Conservation (phyloP, 2,888 invertebrate genomes). For the Napeogenes sylphis region DNA sequence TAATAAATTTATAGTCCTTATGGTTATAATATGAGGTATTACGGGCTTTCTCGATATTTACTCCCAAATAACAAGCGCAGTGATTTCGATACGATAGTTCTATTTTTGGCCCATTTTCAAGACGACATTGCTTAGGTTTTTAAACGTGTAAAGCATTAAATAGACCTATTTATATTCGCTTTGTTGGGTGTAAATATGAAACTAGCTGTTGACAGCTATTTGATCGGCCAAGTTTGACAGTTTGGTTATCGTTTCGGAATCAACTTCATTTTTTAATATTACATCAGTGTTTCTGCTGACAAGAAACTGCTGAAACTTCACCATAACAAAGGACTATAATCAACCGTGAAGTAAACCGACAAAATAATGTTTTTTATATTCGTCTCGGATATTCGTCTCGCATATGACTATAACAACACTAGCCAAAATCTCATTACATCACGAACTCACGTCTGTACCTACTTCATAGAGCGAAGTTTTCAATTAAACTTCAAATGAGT, state of each 20-base stretch:
- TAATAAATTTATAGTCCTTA: too few species aligned
- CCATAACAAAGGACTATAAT: slow-evolving; percentile 52
- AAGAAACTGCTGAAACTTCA: slow-evolving; percentile 17
- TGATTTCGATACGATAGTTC: too few species aligned
- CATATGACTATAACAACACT: slow-evolving; percentile 71
- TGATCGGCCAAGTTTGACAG: slow-evolving; percentile 47
- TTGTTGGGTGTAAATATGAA: too few species aligned
- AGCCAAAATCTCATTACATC: slow-evolving; percentile 71
- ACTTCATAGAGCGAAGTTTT: slow-evolving; percentile 65
- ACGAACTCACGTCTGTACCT: slow-evolving; percentile 56
- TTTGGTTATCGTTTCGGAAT: slow-evolving; percentile 59
- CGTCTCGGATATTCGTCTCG: slow-evolving; percentile 64
- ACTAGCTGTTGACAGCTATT: too few species aligned
- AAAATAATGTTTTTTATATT: too few species aligned
- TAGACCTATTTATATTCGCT: too few species aligned
- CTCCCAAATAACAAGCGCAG: too few species aligned
- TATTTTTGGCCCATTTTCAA: too few species aligned
- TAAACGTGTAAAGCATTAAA: too few species aligned
- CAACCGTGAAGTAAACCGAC: slow-evolving; percentile 56
- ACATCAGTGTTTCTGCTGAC: slow-evolving; percentile 56
- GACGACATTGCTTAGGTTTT: too few species aligned
- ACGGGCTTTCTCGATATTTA: too few species aligned
- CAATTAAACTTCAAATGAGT: slow-evolving; percentile 77
- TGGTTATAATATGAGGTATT: too few species aligned
- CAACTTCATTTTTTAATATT: slow-evolving; percentile 48